Evolutionary conservation across 1,140 invertebrate species (phyloP).

Genomic region (Heterodera schachtii): DNA sequence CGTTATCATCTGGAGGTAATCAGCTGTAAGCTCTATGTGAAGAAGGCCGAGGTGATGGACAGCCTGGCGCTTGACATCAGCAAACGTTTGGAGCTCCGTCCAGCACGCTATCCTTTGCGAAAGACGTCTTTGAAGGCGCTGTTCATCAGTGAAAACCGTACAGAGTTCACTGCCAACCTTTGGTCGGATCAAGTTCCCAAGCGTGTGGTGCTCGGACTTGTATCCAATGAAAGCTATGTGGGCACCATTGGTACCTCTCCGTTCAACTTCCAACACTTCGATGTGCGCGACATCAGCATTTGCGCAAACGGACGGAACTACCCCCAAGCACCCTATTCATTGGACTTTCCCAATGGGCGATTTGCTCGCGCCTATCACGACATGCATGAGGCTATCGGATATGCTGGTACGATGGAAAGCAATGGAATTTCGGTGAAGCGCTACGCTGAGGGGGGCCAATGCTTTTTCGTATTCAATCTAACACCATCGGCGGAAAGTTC

Average conservation of each 20-base stretch:
- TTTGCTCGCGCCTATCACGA: conserved; percentile 26
- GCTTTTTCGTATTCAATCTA: conserved; percentile 25
- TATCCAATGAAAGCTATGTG: conserved; percentile 13
- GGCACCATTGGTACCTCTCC: not conserved
- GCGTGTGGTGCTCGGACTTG: conserved; percentile 8
- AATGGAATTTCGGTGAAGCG: conserved; percentile 28
- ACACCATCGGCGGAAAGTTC: conserved; percentile 21
- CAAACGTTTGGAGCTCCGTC: conserved; percentile 16
- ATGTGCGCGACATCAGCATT: conserved; percentile 21
- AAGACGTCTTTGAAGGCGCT: conserved; percentile 15
- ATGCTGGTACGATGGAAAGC: conserved; percentile 13
- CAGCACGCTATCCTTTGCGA: conserved; percentile 16
- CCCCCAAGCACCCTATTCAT: conserved; percentile 13
- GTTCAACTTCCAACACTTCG: conserved; percentile 21
- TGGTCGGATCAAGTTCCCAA: conserved; percentile 17
- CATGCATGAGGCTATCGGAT: conserved; percentile 26
- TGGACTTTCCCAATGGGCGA: conserved; percentile 31
- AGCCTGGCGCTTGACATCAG: conserved; percentile 10
- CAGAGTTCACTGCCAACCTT: conserved; percentile 17
- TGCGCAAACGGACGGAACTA: not conserved
- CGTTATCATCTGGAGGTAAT: conserved; percentile 18
- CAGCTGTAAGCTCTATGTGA: conserved; percentile 21
- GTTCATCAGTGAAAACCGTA: conserved; percentile 15
- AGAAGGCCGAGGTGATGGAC: conserved; percentile 23
- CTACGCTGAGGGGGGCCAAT: conserved; percentile 12